These are phyloP conservation scores for Craseonycteris thonglongyai DNA, from an alignment of 2,113 vertebrate genomes.

Conservation along the genomic window DNA sequence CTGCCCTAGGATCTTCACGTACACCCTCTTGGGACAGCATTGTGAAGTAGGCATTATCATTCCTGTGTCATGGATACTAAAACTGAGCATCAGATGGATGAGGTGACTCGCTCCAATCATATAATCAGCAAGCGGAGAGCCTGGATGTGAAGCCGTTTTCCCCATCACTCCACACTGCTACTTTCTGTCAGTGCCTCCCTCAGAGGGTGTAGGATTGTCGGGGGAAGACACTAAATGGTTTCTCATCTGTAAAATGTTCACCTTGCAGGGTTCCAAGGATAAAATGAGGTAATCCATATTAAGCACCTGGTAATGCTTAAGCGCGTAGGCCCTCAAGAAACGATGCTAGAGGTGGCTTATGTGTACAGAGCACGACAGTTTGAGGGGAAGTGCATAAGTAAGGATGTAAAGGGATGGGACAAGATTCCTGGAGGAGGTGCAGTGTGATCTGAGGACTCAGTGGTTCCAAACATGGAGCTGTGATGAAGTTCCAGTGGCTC, in stretches of 20 bases:
- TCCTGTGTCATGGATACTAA: not conserved
- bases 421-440: not conserved
- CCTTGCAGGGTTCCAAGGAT: slow-evolving; percentile 30
- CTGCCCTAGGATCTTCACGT: not conserved
- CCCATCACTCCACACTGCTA: not conserved
- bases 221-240: not conserved
- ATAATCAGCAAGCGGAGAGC: not conserved
- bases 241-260: not conserved
- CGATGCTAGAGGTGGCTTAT: not conserved
- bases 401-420: too few species aligned
- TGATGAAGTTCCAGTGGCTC: not conserved
- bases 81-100: not conserved
- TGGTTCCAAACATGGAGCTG: not conserved
- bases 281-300: slow-evolving; percentile 23
- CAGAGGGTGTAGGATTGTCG: not conserved
- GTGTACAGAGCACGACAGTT: not conserved
- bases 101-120: not conserved
- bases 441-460: not conserved
- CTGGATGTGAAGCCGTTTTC: not conserved
- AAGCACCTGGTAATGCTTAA: slow-evolving; percentile 6
- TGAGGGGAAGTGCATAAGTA: not conserved
- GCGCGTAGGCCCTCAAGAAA: not conserved
- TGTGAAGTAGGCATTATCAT: not conserved
- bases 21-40: not conserved
- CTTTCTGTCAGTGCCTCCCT: not conserved